These are phyloP conservation scores for Crossocerus cetratus DNA, from an alignment of 2,888 invertebrate species.

Conservation along the genomic window DNA sequence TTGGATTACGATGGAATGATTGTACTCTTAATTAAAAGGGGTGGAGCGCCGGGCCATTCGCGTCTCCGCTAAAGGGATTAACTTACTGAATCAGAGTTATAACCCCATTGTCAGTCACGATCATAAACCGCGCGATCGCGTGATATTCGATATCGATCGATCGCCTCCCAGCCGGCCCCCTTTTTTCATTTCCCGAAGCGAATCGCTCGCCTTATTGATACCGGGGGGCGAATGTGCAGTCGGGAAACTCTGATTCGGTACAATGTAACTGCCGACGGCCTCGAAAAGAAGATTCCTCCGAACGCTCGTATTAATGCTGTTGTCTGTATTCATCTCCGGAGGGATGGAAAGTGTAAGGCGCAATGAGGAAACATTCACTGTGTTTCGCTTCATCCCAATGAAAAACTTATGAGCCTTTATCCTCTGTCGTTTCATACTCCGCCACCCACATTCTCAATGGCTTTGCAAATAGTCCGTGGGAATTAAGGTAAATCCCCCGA, in stretches of 20 bases:
- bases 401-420: constrained; percentile 35
- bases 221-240: background rate
- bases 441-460: no score
- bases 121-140: constrained; percentile 35
- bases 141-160: constrained; percentile 20
- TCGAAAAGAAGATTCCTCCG: no score
- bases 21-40: constrained; percentile 58
- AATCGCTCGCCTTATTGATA: no score
- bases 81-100: constrained; percentile 50
- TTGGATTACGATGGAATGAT: constrained; percentile 62
- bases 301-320: constrained; percentile 49
- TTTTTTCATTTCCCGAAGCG: no score
- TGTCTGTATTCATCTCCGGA: constrained; percentile 58
- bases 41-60: constrained; percentile 27
- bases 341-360: constrained; percentile 25
- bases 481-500: no score
- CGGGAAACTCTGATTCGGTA: constrained; percentile 28
- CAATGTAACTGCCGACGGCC: no score
- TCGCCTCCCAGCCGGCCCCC: background rate
- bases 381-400: constrained; percentile 33
- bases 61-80: constrained; percentile 51
- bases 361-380: constrained; percentile 23
- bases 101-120: constrained; percentile 49
- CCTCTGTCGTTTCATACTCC: background rate
- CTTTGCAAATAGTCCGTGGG: no score